phyloP scores from a whole-genome alignment of 2,888 invertebrate species.

The Drosophila fungiperda region DNA sequence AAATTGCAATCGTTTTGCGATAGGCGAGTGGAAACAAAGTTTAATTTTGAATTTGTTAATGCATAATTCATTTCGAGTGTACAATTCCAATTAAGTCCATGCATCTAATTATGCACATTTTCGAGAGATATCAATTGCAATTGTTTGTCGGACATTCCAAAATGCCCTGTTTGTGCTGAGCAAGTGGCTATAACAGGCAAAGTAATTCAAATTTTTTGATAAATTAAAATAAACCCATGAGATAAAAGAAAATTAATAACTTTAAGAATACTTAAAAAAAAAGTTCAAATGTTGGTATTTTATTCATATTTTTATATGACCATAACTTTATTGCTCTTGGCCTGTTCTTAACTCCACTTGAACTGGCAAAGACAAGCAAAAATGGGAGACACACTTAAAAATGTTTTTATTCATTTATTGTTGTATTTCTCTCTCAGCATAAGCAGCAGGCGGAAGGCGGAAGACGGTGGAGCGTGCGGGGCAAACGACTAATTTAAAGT shows the following conservation, averaged over 20 bases:
- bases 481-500: constrained; percentile 69
- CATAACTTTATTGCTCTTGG: constrained; percentile 7
- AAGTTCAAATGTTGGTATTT: not conserved
- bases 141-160: not conserved
- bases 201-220: not conserved
- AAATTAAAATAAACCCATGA: not conserved
- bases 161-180: not conserved
- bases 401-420: constrained; percentile 2
- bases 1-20: constrained; percentile 51
- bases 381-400: constrained; percentile 12
- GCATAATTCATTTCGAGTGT: constrained; percentile 44
- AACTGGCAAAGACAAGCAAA: constrained; percentile 1
- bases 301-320: not conserved
- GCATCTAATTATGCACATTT: constrained; percentile 44
- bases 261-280: not conserved
- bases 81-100: constrained; percentile 36
- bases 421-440: not conserved
- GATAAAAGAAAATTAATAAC: not conserved
- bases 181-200: not conserved
- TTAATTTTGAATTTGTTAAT: constrained; percentile 29
- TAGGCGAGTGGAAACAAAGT: constrained; percentile 6
- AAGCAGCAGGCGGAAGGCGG: not conserved
- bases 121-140: constrained; percentile 40
- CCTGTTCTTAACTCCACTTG: constrained; percentile 5
- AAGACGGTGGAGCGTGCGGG: too few species aligned